Conservation (phyloP, 2,113 vertebrate species). For the Saguinus imperator region DNA sequence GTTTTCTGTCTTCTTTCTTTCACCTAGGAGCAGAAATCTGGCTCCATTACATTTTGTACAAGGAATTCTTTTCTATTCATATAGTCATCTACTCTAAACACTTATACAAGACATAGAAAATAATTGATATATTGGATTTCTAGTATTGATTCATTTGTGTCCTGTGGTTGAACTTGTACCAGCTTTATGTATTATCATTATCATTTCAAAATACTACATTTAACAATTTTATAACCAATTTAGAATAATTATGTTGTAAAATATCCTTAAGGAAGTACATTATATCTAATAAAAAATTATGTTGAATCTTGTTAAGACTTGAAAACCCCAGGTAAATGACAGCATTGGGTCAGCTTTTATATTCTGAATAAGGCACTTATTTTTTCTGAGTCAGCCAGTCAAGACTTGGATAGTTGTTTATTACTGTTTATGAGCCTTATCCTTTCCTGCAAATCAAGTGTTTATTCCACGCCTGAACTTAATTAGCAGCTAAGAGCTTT, state of each 20-base stretch:
- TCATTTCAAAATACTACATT: constrained; percentile 45
- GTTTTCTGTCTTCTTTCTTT: neutral
- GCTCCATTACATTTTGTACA: neutral
- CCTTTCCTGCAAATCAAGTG: constrained; percentile 74
- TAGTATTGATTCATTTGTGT: neutral
- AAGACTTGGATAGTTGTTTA: constrained; percentile 43
- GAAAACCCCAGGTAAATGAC: constrained; percentile 19
- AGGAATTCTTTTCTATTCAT: constrained; percentile 3
- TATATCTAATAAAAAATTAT: constrained; percentile 18
- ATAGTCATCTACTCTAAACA: neutral
- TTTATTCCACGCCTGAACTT: constrained; percentile 77
- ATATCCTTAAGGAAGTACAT: constrained; percentile 31
- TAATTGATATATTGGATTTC: neutral
- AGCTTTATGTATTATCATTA: constrained; percentile 50
- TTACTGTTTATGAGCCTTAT: constrained; percentile 73
- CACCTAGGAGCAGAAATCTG: neutral
- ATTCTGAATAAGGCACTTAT: constrained; percentile 51
- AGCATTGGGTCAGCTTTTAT: constrained; percentile 13
- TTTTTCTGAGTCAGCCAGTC: neutral
- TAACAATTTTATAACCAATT: neutral
- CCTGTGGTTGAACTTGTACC: constrained; percentile 20
- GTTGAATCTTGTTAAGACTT: neutral
- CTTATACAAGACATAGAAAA: neutral
- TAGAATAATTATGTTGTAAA: constrained; percentile 31
- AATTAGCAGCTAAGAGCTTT: constrained; percentile 79